Evolutionary conservation across 2,113 vertebrate species (phyloP).

Genomic region (Gopherus evgoodei): DNA sequence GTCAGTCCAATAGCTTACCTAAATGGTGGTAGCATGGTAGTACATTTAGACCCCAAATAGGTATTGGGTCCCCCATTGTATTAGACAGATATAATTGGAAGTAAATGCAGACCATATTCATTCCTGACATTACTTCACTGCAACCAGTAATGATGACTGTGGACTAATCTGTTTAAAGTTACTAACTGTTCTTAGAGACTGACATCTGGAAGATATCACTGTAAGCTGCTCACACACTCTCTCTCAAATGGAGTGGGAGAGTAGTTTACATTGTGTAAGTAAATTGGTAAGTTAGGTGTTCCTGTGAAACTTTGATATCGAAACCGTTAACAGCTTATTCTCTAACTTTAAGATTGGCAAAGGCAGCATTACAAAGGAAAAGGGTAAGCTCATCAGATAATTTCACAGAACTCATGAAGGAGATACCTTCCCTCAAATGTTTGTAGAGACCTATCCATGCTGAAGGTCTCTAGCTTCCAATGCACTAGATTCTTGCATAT

Average conservation of each 20-base stretch:
- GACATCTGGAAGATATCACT: background rate
- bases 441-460: background rate
- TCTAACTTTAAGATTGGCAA: background rate
- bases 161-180: background rate
- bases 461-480: background rate
- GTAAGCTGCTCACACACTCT: background rate
- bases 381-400: background rate
- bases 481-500: background rate
- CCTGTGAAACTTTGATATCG: background rate
- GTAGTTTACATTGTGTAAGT: background rate
- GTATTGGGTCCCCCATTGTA: background rate
- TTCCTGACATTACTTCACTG: background rate
- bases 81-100: background rate
- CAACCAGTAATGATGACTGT: background rate
- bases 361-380: background rate
- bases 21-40: background rate
- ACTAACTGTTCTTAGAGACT: background rate
- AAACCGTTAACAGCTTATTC: background rate
- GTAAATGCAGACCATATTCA: background rate
- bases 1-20: background rate
- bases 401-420: background rate
- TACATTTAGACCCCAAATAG: background rate
- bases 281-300: background rate
- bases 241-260: background rate
- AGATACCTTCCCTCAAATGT: background rate